Percentiles rank a stretch among this genome's conserved stretches.
phyloP scores from a whole-genome alignment of 1,140 invertebrate genomes.

The Sitodiplosis mosellana region DNA sequence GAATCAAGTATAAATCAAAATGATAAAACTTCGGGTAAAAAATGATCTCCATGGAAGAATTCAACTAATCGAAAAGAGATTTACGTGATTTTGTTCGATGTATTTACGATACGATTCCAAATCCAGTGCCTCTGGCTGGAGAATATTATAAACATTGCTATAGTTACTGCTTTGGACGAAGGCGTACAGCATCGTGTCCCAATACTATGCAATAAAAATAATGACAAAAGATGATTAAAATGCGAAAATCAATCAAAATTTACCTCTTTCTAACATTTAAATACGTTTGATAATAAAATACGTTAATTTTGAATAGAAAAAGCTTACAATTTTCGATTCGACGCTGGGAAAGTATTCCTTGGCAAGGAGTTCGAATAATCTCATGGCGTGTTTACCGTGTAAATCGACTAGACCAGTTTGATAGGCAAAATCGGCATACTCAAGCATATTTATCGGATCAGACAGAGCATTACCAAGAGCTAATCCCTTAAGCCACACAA shows the following conservation, averaged over 20 bases:
- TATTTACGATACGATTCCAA: not conserved
- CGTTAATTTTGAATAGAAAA: no score
- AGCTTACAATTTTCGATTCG: not conserved
- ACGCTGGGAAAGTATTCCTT: not conserved
- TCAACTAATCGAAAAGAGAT: not conserved
- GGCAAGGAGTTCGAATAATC: not conserved
- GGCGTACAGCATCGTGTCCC: slow-evolving; percentile 1
- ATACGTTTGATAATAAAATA: no score
- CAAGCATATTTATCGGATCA: slow-evolving; percentile 41
- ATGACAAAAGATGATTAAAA: not conserved
- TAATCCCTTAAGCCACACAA: slow-evolving; percentile 22
- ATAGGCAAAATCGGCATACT: slow-evolving; percentile 44
- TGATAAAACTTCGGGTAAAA: no score
- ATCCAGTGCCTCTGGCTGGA: not conserved
- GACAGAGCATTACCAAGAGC: slow-evolving; percentile 47
- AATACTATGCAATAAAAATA: slow-evolving; percentile 2
- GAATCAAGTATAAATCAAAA: no score
- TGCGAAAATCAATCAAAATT: no score
- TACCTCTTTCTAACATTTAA: no score
- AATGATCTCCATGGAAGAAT: no score
- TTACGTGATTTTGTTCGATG: not conserved
- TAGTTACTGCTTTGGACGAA: slow-evolving; percentile 1
- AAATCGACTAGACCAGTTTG: slow-evolving; percentile 37
- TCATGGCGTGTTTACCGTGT: slow-evolving; percentile 25
- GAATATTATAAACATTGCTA: slow-evolving; percentile 2